phyloP scores from a whole-genome alignment of 2,113 vertebrate genomes.

The Passerina amoena region DNA sequence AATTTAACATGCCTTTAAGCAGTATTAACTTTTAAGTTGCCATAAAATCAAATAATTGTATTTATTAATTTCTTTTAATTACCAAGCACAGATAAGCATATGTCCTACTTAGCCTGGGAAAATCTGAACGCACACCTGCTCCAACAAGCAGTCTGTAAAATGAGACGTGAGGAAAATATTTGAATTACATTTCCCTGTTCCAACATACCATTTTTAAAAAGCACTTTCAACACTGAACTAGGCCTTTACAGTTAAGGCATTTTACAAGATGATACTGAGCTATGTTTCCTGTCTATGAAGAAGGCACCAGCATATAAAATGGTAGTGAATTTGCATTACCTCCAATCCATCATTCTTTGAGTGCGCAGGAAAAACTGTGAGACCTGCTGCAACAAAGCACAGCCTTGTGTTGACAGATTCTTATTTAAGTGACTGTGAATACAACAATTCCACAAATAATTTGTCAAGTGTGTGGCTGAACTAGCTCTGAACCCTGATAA shows the following conservation, averaged over 20 bases:
- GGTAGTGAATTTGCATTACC: conserved; percentile 98
- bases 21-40: conserved; percentile 72
- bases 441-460: conserved; percentile 99
- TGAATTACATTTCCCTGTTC: conserved; percentile 63
- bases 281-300: conserved; percentile 88
- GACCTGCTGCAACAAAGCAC: conserved; percentile 83
- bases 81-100: conserved; percentile 59
- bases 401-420: conserved; percentile 95
- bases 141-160: conserved; percentile 50
- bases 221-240: conserved; percentile 67
- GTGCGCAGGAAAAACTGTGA: conserved; percentile 79
- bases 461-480: conserved; percentile 98
- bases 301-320: conserved; percentile 95
- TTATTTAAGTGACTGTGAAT: conserved; percentile 99
- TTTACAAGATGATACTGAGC: conserved; percentile 94
- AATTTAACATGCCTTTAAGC: conserved; percentile 51
- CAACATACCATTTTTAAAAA: conserved; percentile 66
- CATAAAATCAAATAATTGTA: conserved; percentile 74
- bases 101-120: conserved; percentile 56
- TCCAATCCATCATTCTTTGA: conserved; percentile 94
- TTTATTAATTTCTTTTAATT: conserved; percentile 79
- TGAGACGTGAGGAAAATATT: conserved; percentile 67
- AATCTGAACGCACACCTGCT: conserved; percentile 61
- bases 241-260: conserved; percentile 84
- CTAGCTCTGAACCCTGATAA: conserved; percentile 94